Conservation (phyloP, 2,888 invertebrate species). For the Loripinus fragilis region DNA sequence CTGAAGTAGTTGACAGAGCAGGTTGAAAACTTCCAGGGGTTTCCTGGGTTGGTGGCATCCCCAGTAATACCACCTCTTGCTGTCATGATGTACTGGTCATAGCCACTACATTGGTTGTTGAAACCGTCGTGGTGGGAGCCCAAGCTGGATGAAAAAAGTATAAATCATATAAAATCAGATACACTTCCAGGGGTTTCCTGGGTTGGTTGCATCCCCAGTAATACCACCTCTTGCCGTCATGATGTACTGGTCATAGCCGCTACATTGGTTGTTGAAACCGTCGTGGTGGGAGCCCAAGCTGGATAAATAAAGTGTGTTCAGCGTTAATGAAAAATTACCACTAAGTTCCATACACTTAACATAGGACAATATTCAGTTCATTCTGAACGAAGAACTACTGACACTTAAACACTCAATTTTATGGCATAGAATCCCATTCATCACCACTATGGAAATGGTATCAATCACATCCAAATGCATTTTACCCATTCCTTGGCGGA, state of each 20-base stretch:
- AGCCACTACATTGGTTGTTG: constrained; percentile 47
- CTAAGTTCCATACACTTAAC: too few species aligned
- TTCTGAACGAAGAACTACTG: too few species aligned
- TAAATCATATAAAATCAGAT: too few species aligned
- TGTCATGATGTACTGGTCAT: constrained; percentile 63
- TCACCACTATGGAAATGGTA: too few species aligned
- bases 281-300: constrained; percentile 63
- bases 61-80: constrained; percentile 49
- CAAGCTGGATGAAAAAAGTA: too few species aligned
- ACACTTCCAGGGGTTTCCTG: constrained; percentile 60
- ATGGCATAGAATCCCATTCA: too few species aligned
- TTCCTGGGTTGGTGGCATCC: constrained; percentile 41
- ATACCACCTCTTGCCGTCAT: constrained; percentile 61
- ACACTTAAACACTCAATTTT: too few species aligned
- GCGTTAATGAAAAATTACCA: too few species aligned
- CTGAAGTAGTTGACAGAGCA: constrained; percentile 62
- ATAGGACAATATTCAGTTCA: too few species aligned
- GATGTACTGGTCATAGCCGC: constrained; percentile 49
- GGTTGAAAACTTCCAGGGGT: constrained; percentile 63
- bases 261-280: constrained; percentile 55
- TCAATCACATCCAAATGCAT: too few species aligned
- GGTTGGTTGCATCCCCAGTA: constrained; percentile 41
- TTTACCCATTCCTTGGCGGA: too few species aligned
- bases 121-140: constrained; percentile 62
- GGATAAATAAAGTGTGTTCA: too few species aligned